These are phyloP conservation scores for Lasioglossum pauxillum DNA, from an alignment of 2,888 invertebrate genomes.

Conservation along the genomic window DNA sequence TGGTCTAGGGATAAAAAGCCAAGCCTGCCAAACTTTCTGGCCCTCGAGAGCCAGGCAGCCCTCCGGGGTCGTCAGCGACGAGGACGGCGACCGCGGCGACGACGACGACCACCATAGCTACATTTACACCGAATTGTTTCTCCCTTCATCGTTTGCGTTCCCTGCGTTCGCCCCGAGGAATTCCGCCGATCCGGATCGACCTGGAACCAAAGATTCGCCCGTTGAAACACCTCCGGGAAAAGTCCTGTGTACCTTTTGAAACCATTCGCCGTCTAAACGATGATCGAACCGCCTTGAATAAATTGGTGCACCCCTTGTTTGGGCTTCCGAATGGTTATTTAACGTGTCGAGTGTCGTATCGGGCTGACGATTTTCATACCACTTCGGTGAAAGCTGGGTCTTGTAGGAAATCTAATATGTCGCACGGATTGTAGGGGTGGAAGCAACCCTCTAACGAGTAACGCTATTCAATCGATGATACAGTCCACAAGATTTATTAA, in stretches of 20 bases:
- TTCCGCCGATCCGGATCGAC: conserved; percentile 48
- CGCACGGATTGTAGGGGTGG: background rate
- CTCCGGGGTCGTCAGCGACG: conserved; percentile 47
- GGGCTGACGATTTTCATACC: background rate
- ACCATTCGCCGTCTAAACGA: conserved; percentile 13
- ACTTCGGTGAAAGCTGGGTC: background rate
- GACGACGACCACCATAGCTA: conserved; percentile 33
- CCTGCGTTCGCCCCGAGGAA: conserved; percentile 37
- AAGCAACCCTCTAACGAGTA: background rate
- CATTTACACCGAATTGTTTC: conserved; percentile 61
- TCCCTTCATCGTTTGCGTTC: conserved; percentile 24
- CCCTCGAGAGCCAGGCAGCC: conserved; percentile 66
- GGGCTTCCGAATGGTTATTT: background rate
- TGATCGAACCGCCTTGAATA: background rate
- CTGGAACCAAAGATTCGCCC: conserved; percentile 3
- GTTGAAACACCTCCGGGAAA: conserved; percentile 6
- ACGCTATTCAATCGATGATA: background rate
- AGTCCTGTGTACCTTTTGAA: conserved; percentile 16
- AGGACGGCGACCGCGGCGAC: conserved; percentile 8
- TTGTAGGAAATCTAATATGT: background rate
- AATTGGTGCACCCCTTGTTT: background rate
- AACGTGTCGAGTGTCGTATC: background rate
- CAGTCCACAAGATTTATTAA: background rate
- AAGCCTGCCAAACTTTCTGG: conserved; percentile 71
- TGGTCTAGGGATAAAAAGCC: conserved; percentile 72